Percentiles rank a stretch among this genome's conserved stretches.
Evolutionary conservation across 2,113 vertebrate genomes (phyloP).

Genomic region (Chloropsis hardwickii): DNA sequence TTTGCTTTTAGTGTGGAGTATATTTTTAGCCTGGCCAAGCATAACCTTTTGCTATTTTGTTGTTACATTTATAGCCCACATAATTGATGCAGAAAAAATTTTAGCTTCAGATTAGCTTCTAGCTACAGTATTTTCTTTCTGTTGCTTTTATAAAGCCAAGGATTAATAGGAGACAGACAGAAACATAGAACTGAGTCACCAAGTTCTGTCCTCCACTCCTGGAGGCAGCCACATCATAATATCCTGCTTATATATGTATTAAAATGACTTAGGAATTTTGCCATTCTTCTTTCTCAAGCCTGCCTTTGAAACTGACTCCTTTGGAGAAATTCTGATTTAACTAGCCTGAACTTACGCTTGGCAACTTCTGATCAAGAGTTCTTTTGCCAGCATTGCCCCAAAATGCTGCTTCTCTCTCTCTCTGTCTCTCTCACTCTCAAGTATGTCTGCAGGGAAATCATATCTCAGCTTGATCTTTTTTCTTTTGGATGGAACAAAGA

Average conservation of each 20-base stretch:
- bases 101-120: background rate
- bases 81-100: background rate
- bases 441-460: background rate
- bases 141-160: background rate
- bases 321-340: background rate
- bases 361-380: background rate
- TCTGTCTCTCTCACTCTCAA: background rate
- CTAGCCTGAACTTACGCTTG: background rate
- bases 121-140: background rate
- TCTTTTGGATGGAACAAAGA: background rate
- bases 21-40: slow-evolving; percentile 8
- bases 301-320: background rate
- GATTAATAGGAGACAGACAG: slow-evolving; percentile 19
- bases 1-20: background rate
- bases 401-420: background rate
- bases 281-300: background rate
- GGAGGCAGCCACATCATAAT: background rate
- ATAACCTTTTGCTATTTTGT: background rate
- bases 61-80: background rate
- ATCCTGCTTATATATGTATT: background rate
- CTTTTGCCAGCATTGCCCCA: background rate
- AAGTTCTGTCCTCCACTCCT: background rate
- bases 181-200: background rate
- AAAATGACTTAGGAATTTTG: slow-evolving; percentile 2
- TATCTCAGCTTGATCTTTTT: background rate